Conservation (phyloP, 2,113 vertebrate species). For the Lamprotornis superbus region DNA sequence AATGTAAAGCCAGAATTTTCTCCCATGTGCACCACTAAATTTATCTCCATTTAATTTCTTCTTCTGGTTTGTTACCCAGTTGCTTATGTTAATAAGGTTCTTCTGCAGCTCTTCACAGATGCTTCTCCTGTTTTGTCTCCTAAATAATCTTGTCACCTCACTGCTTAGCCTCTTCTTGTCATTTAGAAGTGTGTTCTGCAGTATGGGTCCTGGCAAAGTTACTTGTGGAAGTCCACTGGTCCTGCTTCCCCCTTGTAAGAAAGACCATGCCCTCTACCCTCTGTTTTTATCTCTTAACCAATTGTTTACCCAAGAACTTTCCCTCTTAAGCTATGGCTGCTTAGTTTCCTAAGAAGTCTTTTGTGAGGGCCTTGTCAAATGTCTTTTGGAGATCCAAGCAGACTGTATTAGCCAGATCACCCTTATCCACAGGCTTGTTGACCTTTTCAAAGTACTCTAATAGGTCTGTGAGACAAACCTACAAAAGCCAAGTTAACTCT, state of each 20-base stretch:
- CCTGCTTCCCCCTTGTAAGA: neutral
- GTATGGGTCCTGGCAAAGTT: neutral
- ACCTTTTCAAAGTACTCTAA: conserved; percentile 17
- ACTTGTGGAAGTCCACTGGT: neutral
- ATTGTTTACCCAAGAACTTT: conserved; percentile 12
- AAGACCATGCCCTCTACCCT: neutral
- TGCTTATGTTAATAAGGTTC: neutral
- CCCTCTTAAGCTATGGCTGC: neutral
- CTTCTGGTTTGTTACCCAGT: neutral
- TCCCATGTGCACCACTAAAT: neutral
- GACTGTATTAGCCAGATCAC: conserved; percentile 8
- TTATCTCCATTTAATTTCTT: neutral
- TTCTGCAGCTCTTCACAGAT: neutral
- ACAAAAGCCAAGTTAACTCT: neutral
- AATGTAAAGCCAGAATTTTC: neutral
- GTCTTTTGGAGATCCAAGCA: neutral
- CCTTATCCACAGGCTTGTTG: conserved; percentile 27
- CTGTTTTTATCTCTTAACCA: conserved; percentile 20
- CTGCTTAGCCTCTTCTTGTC: neutral
- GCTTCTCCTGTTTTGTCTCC: neutral
- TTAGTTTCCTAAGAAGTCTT: conserved; percentile 24
- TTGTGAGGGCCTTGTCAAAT: neutral
- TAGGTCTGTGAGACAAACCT: neutral
- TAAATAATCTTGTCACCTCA: neutral
- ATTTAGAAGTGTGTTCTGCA: neutral